Evolutionary conservation across 2,797 vertebrate species (phyloP).

Genomic region (Synaphobranchus kaupii): DNA sequence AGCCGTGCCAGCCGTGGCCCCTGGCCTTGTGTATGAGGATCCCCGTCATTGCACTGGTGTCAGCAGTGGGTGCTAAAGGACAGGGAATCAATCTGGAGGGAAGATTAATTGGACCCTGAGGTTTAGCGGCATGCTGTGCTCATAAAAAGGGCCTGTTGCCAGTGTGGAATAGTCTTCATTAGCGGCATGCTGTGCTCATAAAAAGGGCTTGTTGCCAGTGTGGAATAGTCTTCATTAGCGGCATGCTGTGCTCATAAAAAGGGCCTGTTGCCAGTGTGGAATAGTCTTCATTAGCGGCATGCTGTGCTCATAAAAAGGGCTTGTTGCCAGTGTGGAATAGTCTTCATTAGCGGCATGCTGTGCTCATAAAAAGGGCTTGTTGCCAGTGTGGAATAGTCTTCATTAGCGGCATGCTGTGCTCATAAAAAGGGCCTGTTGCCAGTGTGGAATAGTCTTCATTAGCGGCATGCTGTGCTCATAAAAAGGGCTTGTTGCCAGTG

Average conservation of each 20-base stretch:
- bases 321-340: constrained; percentile 29
- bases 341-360: no score
- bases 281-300: constrained; percentile 37
- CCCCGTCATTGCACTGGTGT: constrained; percentile 3
- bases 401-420: no score
- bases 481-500: constrained; percentile 31
- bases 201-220: constrained; percentile 31
- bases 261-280: constrained; percentile 26
- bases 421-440: constrained; percentile 35
- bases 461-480: no score
- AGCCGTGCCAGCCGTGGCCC: neutral
- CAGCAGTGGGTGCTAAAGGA: constrained; percentile 22
- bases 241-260: constrained; percentile 37
- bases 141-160: constrained; percentile 35
- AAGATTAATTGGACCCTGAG: constrained; percentile 37
- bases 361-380: constrained; percentile 36
- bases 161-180: constrained; percentile 32
- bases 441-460: constrained; percentile 32
- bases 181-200: no score
- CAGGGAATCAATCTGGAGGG: constrained; percentile 26
- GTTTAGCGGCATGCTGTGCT: constrained; percentile 16
- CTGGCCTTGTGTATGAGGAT: neutral
- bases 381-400: constrained; percentile 26
- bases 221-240: constrained; percentile 36
- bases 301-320: constrained; percentile 35